Evolutionary conservation across 2,888 invertebrate species (phyloP), one percentile per base, ranked within the genome.

Genomic region (Syritta pipiens): DNA sequence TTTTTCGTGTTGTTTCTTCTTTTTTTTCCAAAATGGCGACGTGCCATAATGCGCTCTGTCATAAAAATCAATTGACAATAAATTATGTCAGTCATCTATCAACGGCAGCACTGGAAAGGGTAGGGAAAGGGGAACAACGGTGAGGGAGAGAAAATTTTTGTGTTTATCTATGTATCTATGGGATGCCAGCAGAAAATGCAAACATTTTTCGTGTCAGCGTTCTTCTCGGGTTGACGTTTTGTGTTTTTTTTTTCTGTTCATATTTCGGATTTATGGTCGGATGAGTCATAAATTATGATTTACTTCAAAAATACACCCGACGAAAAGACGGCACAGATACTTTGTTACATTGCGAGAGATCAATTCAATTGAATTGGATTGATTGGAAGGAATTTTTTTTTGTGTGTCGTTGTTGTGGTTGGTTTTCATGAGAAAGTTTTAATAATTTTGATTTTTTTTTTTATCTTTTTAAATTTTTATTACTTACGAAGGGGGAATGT

Each of bases 41-140:
- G 67, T 79, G 74, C 74, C 79, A 74, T 79, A 67, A 74, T 72
- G 72, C 32, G 67, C 42, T 53, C 42, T 67, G 67, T 74, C 79
- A 74, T 79, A 79, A 79, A 79, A 79, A 79, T 79, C 79, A 79
- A 74, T 74, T 79, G 74, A 57, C 67, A 74, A 79, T 79, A 74
- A 79, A 79, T 79, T 74, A 79, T 44, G 74, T 74, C 79, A 74
- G 62, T 62, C 79, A 74, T 79, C 79, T 79, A 51, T 79, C 72
- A 74, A 48, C 26, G 17, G 35, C 7, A 20, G 12, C n/a, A n/a
- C n/a, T n/a, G n/a, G n/a, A n/a, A n/a, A n/a, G n/a, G n/a, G n/a
- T n/a, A n/a, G n/a, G n/a, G n/a, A n/a, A 57, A 30, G 12, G 10
- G 32, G 24, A 49, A 20, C 22, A 67, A 12, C 20, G 17, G 12